These are phyloP conservation scores for Myotis findleyi DNA, from an alignment of 2,797 vertebrate genomes.

Conservation along the genomic window DNA sequence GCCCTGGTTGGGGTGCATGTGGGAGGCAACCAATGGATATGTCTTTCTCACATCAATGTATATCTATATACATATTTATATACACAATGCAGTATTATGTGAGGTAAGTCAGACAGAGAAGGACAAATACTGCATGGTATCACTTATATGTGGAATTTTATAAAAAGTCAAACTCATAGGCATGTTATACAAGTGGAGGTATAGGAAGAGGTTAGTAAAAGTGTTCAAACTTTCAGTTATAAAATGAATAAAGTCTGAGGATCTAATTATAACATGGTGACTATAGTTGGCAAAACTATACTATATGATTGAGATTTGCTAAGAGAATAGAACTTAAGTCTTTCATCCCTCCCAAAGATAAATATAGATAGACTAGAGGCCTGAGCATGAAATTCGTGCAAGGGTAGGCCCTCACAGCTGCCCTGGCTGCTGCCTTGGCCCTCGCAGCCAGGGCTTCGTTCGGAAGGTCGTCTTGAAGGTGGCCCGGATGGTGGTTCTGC, in stretches of 20 bases:
- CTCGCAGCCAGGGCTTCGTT: too few relatives aligned
- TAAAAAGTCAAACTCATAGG: neutral
- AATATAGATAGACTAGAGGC: neutral
- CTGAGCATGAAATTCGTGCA: too few relatives aligned
- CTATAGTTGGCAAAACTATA: neutral
- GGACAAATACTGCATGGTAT: neutral
- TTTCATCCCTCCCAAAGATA: neutral
- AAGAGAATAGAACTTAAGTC: neutral
- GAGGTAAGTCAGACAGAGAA: neutral
- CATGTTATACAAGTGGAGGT: neutral
- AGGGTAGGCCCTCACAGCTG: too few relatives aligned
- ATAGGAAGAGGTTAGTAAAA: neutral
- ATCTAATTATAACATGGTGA: neutral
- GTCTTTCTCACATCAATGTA: too few relatives aligned
- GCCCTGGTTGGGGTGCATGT: too few relatives aligned
- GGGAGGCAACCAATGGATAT: too few relatives aligned
- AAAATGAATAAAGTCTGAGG: neutral
- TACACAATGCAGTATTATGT: neutral
- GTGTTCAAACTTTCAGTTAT: neutral
- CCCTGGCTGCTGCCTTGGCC: too few relatives aligned
- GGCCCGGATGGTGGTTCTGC: too few relatives aligned
- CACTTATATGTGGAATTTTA: neutral
- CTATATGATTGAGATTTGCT: neutral
- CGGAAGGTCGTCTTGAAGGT: too few relatives aligned
- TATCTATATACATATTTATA: too few relatives aligned